Evolutionary conservation across 2,797 vertebrate species (phyloP).

Genomic region (Fundulus diaphanus): DNA sequence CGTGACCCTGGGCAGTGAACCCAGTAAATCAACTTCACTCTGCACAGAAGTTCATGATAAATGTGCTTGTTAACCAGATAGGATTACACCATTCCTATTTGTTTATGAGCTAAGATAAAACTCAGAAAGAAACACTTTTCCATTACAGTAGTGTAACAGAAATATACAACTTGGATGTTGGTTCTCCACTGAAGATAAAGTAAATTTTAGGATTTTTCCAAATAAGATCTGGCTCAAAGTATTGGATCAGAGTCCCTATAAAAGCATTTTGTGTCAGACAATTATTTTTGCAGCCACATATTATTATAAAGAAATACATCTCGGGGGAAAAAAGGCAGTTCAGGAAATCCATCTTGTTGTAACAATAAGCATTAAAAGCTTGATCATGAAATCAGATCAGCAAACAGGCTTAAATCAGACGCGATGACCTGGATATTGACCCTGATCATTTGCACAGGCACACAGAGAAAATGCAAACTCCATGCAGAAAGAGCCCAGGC

Average conservation of each 20-base stretch:
- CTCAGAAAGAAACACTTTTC: background rate
- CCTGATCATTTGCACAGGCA: no score
- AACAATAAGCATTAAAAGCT: background rate
- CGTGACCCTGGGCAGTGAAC: slow-evolving; percentile 20
- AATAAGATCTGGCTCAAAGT: background rate
- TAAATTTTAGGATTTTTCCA: background rate
- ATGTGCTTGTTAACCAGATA: slow-evolving; percentile 46
- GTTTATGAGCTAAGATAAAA: slow-evolving; percentile 31
- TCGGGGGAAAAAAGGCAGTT: background rate
- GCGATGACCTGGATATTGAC: no score
- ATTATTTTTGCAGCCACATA: background rate
- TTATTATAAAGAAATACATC: background rate
- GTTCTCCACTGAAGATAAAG: background rate
- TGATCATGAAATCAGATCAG: background rate
- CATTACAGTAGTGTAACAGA: background rate
- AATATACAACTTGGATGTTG: background rate
- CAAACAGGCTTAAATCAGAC: no score
- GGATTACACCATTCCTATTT: slow-evolving; percentile 31
- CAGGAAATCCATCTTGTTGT: background rate
- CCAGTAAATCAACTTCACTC: slow-evolving; percentile 46
- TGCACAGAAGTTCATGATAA: slow-evolving; percentile 43
- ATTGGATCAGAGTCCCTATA: background rate
- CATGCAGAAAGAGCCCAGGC: no score
- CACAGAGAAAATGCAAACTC: no score
- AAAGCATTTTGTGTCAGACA: background rate